Evolutionary conservation across 2,113 vertebrate genomes (phyloP), one percentile per base, ranked within the genome.

Genomic region (Eclectus roratus): DNA sequence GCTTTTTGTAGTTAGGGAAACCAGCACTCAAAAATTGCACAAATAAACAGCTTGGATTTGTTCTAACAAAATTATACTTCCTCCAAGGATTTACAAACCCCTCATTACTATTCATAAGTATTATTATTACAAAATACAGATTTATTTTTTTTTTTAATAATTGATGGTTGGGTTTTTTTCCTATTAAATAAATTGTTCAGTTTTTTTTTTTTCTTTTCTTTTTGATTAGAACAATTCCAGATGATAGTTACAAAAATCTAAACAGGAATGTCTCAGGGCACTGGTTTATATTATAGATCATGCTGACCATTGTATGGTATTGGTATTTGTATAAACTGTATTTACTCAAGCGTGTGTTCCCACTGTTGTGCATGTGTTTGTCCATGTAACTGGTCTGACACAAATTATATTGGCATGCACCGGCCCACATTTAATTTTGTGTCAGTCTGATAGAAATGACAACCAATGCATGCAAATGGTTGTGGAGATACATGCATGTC

Each of bases 1-100:
- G 19, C 10, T 72, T 91, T 58, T 77, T 1, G 1, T 69, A 31
- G 28, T 63, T 50, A 50, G 12, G 15, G 29, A 69, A 93, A 47
- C 1, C 39, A 55, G 7, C 0, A 0, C 41, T 82, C 44, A 50
- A 13, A 28, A 82, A 90, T 13, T 10, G 7, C 21, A 49, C 15
- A 29, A 39, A 56, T 79, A 23, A 91, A 82, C 10, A 43, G 11
- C 31, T 49, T 14, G 1, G 11, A 46, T 70, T 73, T 24, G 5
- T 77, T 65, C 37, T 47, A 33, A 52, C 1, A 41, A 85, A 78
- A 28, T 18, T 5, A 15, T 10, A 4, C 5, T 1, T 49, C 89
- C 16, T 46, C 9, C 35, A 77, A 53, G 27, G 17, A 5, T 65
- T 63, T 93, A 29, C 16, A 72, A 52, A 9, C 1, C 6, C 28